phyloP scores from a whole-genome alignment of 2,888 invertebrate genomes.

The Patella ulyssiponensis region DNA sequence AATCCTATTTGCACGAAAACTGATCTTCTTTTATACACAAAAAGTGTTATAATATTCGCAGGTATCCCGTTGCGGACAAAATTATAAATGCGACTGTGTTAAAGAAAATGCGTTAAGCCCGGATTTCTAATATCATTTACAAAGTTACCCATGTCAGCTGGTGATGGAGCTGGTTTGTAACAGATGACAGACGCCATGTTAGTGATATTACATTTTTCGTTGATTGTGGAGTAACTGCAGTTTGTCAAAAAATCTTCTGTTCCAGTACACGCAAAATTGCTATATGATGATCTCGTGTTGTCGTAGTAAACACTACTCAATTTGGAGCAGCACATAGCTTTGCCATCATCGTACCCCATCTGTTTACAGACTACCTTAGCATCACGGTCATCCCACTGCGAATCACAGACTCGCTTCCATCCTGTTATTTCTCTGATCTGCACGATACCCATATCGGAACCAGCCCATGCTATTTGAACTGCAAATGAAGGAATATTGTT shows the following conservation, averaged over 20 bases:
- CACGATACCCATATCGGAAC: constrained; percentile 50
- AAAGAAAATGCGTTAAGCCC: no score
- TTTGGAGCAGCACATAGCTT: constrained; percentile 40
- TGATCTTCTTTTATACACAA: no score
- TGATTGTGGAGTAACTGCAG: constrained; percentile 32
- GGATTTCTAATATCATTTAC: no score
- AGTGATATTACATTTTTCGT: constrained; percentile 37
- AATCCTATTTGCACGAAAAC: no score
- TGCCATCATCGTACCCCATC: constrained; percentile 73
- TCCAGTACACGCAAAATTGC: constrained; percentile 50
- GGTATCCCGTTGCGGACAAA: no score
- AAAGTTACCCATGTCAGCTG: no score
- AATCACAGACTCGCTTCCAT: constrained; percentile 55
- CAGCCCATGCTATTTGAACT: no score
- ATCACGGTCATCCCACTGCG: constrained; percentile 50
- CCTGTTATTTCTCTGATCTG: constrained; percentile 48
- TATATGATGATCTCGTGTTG: constrained; percentile 46
- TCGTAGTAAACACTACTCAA: constrained; percentile 30
- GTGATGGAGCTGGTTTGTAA: constrained; percentile 12
- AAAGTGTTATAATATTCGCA: no score
- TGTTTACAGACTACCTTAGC: constrained; percentile 50
- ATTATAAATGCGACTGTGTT: no score
- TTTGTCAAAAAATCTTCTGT: constrained; percentile 41
- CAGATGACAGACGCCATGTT: constrained; percentile 49
- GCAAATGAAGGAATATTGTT: no score